Base-by-base conservation (phyloP, 2,888 invertebrate genomes). In the Acanthosepion esculentum region DNA sequence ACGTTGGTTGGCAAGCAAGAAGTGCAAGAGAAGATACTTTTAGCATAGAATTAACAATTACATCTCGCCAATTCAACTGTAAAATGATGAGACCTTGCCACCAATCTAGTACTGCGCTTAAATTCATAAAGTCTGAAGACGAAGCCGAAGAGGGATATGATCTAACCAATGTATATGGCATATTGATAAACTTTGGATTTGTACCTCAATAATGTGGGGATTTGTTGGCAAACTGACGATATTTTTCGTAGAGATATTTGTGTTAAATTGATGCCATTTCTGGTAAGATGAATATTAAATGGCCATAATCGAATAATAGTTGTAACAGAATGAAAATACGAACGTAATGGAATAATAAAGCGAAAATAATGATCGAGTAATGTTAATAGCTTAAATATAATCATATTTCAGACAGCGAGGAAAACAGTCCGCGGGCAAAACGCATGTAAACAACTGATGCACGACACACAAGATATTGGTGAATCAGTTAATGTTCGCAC, bases 371-470 rank as follows among this genome's bases (percentile, higher is more conserved):
- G 78, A 78, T 78, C n/a, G 18, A 33, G 78, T 78, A 78, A 78
- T n/a, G n/a, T 15, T 78, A 15, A n/a, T n/a, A n/a, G n/a, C 78
- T 78, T 3, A 78, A 78, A 78, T 78, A 15, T 78, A 78, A 78
- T 78, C 78, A 78, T n/a, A 78, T 78, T 78, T 78, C 78, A 78
- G 78, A 78, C 78, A 78, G n/a, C 33, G 78, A 78, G 33, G n/a
- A 78, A 78, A 78, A 78, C n/a, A 33, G n/a, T n/a, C n/a, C 78
- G n/a, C 18, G 1, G 78, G 78, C 78, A 10, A 78, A 33, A 12
- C n/a, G 78, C n/a, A 78, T 18, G 78, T 78, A 78, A 78, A 78
- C 78, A 78, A 78, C 78, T 33, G n/a, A n/a, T n/a, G 2, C 15
- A n/a, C 10, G n/a, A 78, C 7, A 78, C 15, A 33, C n/a, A 78